Percentiles rank a stretch among this genome's conserved stretches.
Conservation (phyloP, 2,888 invertebrate genomes). For the Lypha dubia region DNA sequence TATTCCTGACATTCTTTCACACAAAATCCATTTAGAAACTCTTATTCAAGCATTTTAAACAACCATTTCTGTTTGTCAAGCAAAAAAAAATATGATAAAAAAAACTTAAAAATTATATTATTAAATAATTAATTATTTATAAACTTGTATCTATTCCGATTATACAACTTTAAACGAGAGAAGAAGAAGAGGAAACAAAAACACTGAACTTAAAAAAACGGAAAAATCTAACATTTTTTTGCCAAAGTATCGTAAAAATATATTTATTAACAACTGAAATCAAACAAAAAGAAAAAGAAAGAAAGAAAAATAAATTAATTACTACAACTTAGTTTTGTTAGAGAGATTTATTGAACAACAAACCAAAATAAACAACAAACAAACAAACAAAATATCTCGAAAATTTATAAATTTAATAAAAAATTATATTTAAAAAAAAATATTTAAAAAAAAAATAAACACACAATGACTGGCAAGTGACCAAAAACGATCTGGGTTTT, state of each 20-base stretch:
- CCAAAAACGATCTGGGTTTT: conserved; percentile 83
- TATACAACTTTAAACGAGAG: conserved; percentile 71
- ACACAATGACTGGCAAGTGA: conserved; percentile 82
- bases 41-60: conserved; percentile 66
- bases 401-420: conserved; percentile 65
- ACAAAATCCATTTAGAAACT: conserved; percentile 18
- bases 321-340: conserved; percentile 63
- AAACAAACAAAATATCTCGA: conserved; percentile 57
- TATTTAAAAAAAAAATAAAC: conserved; percentile 71
- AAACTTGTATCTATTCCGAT: conserved; percentile 74
- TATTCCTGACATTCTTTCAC: conserved; percentile 67
- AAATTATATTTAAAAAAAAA: conserved; percentile 45
- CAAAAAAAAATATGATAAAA: conserved; percentile 70
- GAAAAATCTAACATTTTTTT: conserved; percentile 74
- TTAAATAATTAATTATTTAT: conserved; percentile 70
- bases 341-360: conserved; percentile 56
- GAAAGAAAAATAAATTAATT: conserved; percentile 2
- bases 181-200: conserved; percentile 59
- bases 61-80: conserved; percentile 69
- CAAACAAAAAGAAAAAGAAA: conserved; percentile 62
- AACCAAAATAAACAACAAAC: conserved; percentile 32
- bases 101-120: conserved; percentile 72
- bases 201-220: conserved; percentile 68
- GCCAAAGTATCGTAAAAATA: conserved; percentile 78
- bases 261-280: conserved; percentile 73